Evolutionary conservation across 1,140 invertebrate genomes (phyloP).

Genomic region (Helicoverpa zea): DNA sequence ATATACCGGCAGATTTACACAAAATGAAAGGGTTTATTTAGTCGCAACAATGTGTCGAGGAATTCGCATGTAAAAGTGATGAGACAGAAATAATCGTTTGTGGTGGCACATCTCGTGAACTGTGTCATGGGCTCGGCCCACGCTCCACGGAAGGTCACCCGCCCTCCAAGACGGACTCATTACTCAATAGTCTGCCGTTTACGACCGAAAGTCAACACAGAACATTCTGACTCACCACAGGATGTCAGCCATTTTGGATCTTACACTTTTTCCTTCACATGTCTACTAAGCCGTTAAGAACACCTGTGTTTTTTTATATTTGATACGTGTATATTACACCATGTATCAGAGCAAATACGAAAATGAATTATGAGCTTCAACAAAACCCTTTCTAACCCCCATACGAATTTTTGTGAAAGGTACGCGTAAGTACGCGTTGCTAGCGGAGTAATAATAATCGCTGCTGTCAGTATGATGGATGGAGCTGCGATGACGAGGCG

Average conservation of each 20-base stretch:
- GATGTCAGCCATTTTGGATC: slow-evolving; percentile 3
- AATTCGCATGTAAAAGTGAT: slow-evolving; percentile 62
- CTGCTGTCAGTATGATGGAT: slow-evolving; percentile 81
- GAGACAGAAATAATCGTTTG: slow-evolving; percentile 75
- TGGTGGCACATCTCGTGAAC: slow-evolving; percentile 76
- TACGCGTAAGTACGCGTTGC: slow-evolving; percentile 56
- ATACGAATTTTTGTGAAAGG: slow-evolving; percentile 66
- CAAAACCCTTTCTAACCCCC: slow-evolving; percentile 64
- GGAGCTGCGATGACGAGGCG: slow-evolving; percentile 71
- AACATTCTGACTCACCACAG: slow-evolving; percentile 42
- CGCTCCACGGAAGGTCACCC: slow-evolving; percentile 78
- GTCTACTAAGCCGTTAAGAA: not conserved
- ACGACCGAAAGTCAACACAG: slow-evolving; percentile 47
- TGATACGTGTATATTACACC: slow-evolving; percentile 34
- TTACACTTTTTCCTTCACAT: slow-evolving; percentile 10
- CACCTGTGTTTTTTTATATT: not conserved
- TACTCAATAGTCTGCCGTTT: slow-evolving; percentile 59
- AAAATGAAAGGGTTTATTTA: not conserved
- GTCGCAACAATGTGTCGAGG: slow-evolving; percentile 2
- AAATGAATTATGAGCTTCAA: slow-evolving; percentile 59
- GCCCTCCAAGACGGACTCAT: slow-evolving; percentile 64
- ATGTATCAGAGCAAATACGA: slow-evolving; percentile 50
- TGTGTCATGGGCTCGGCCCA: slow-evolving; percentile 84
- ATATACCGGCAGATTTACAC: not conserved
- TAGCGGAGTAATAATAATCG: slow-evolving; percentile 73